Percentiles rank a stretch among this genome's conserved stretches.
These are phyloP conservation scores for Rhabdomys dilectus DNA, from an alignment of 2,113 vertebrate species.

Conservation along the genomic window DNA sequence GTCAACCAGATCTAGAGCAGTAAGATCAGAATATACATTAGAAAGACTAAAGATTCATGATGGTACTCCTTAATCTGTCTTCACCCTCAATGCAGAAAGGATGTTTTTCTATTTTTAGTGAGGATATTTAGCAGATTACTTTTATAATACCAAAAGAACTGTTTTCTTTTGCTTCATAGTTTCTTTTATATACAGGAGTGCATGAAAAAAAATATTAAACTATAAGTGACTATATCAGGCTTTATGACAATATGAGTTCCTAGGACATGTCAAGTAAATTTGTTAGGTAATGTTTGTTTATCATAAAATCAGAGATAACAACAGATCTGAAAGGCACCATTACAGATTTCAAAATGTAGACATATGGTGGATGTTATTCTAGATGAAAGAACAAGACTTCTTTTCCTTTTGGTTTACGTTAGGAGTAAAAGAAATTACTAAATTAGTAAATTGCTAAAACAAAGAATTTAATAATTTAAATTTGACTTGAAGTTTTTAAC, in stretches of 20 bases:
- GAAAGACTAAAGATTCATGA: background rate
- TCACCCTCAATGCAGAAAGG: background rate
- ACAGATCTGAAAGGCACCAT: background rate
- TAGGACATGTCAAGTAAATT: background rate
- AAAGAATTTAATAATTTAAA: background rate
- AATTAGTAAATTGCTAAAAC: background rate
- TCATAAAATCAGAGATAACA: background rate
- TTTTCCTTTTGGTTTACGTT: background rate
- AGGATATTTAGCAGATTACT: background rate
- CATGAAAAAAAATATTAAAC: constrained; percentile 8
- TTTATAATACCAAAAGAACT: background rate
- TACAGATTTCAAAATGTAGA: background rate
- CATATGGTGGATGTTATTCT: background rate
- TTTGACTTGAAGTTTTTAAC: background rate
- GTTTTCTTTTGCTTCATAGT: background rate
- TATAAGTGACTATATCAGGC: background rate
- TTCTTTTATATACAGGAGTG: background rate
- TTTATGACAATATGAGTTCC: background rate
- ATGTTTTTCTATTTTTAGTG: background rate
- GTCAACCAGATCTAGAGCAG: background rate
- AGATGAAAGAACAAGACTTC: background rate
- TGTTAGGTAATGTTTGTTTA: background rate
- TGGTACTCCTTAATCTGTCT: background rate
- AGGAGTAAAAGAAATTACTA: background rate
- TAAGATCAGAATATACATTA: background rate